Evolutionary conservation across 2,888 invertebrate species (phyloP), one percentile per base, ranked within the genome.

Genomic region (Drosophila macrothrix): DNA sequence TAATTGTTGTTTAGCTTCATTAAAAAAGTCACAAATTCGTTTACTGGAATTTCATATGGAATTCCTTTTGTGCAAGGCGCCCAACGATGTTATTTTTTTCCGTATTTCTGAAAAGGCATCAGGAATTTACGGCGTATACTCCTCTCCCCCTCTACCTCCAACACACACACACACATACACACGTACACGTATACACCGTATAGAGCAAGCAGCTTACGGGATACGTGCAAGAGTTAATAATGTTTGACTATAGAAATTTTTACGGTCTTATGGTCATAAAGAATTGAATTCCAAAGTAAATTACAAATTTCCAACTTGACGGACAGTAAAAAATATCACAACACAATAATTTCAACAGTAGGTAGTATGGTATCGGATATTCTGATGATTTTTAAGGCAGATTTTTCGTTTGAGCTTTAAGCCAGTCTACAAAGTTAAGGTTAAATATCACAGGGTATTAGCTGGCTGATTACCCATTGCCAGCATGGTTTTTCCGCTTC

Each of bases 1-100:
- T 79, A 80, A 79, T 79, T 79, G 72, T 80, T 80, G 81, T 76
- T 79, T 80, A 79, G 88, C 88, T 85, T 88, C 88, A 84, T 88
- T 88, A 84, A 85, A 88, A 88, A 88, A 86, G 84, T 88, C 86
- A 63, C 81, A 84, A 85, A 84, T 85, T 85, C 88, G 86, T 78
- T 85, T 74, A 81, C 70, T 68, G 88, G 82, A 83, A 84, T 84
- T 86, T 73, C 88, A 86, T 81, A 81, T 88, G 71, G 81, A 73
- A 88, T 74, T 85, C 72, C 80, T 77, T 77, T 83, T 80, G 80
- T 77, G 52, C 73, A 55, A 59, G 64, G 67, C 28, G 9, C 16
- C 41, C 76, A 37, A 43, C 37, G 10, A 22, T 22, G 14, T 46
- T 60, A 16, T 39, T 61, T 33, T 49, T 29, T 58, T 39, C 28